Conservation (phyloP, 2,888 invertebrate species). For the Chydorus sphaericus region DNA sequence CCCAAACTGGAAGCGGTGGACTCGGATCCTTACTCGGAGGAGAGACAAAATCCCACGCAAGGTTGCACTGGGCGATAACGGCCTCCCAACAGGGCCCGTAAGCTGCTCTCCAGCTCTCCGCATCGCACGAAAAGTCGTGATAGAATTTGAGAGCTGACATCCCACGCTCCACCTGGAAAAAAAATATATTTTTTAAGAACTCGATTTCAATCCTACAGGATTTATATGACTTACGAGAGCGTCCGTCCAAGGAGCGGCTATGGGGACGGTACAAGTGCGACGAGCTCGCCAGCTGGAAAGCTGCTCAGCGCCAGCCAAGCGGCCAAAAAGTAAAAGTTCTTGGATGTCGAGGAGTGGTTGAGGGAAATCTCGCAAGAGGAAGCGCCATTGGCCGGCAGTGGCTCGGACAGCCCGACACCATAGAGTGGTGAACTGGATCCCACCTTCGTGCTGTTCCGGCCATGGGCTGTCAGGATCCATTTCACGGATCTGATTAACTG, state of each 20-base stretch:
- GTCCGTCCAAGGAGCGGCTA: constrained; percentile 72
- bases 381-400: constrained; percentile 69
- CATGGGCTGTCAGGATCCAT: constrained; percentile 82
- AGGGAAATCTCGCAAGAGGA: constrained; percentile 85
- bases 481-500: constrained; percentile 52
- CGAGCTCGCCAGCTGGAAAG: constrained; percentile 51
- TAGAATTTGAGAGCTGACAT: constrained; percentile 95
- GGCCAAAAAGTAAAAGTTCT: constrained; percentile 74
- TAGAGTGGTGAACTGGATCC: constrained; percentile 72
- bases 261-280: constrained; percentile 57
- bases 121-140: constrained; percentile 90
- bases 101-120: constrained; percentile 75
- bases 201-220: neutral
- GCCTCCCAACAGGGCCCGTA: constrained; percentile 99
- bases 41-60: constrained; percentile 25
- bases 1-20: constrained; percentile 90
- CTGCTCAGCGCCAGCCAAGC: constrained; percentile 79
- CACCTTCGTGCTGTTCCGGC: constrained; percentile 68
- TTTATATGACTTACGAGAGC: constrained; percentile 54
- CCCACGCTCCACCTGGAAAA: constrained; percentile 29
- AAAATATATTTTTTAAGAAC: neutral
- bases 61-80: constrained; percentile 74
- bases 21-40: constrained; percentile 56
- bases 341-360: constrained; percentile 77
- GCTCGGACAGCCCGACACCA: constrained; percentile 83